These are phyloP conservation scores for Gorilla gorilla DNA, from an alignment of 2,113 vertebrate genomes.

Conservation along the genomic window DNA sequence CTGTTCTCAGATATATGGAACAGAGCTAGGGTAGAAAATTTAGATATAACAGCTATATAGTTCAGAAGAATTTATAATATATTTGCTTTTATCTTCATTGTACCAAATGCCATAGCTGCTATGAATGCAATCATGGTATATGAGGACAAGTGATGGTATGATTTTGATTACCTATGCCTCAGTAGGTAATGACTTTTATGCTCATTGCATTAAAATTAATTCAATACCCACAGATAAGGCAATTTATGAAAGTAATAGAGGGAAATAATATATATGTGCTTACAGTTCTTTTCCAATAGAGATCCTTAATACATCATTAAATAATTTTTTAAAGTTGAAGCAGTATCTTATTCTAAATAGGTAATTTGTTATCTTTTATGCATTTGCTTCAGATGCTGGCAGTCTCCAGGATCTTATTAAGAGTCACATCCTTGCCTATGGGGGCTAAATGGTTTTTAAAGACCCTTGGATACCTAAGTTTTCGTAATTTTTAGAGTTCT, in stretches of 20 bases:
- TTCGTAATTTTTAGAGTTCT: background rate
- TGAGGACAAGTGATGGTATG: background rate
- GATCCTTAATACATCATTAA: background rate
- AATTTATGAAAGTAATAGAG: background rate
- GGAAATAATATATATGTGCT: background rate
- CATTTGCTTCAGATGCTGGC: background rate
- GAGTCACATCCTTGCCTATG: background rate
- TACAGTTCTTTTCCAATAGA: background rate
- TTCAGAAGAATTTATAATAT: background rate
- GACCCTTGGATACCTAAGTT: background rate
- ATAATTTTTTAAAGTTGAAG: background rate
- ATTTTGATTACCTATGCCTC: background rate
- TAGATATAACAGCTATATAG: background rate
- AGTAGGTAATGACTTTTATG: background rate
- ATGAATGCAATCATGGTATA: background rate
- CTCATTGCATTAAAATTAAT: constrained; percentile 44
- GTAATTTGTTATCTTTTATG: background rate
- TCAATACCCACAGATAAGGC: background rate
- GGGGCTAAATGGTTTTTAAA: background rate
- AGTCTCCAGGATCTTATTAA: background rate
- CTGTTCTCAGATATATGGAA: background rate
- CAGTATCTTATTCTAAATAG: background rate
- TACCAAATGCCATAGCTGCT: background rate
- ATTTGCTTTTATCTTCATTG: background rate
- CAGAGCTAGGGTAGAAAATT: background rate